These are phyloP conservation scores for Bradypodion ventrale DNA, from an alignment of 2,797 vertebrate genomes.

Conservation along the genomic window DNA sequence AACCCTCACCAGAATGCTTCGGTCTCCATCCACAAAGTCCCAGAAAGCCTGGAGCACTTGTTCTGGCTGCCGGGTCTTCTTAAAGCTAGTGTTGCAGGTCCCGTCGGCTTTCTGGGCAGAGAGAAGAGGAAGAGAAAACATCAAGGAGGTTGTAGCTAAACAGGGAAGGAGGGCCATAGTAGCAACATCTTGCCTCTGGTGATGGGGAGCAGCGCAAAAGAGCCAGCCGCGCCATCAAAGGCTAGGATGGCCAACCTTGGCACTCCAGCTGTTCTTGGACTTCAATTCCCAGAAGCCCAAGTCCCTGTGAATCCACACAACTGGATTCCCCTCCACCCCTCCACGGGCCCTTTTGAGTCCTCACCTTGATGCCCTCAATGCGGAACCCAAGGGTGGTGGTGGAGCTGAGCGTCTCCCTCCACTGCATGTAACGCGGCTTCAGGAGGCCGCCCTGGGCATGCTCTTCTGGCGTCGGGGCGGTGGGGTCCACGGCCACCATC, in stretches of 20 bases:
- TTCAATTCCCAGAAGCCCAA: too few relatives aligned
- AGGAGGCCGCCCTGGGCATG: constrained; percentile 79
- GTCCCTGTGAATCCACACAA: too few relatives aligned
- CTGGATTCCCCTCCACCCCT: too few relatives aligned
- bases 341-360: fast-evolving
- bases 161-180: fast-evolving
- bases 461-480: constrained; percentile 81
- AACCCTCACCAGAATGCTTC: constrained; percentile 79
- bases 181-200: too few relatives aligned
- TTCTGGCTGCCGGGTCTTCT: constrained; percentile 76
- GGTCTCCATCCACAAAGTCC: constrained; percentile 79
- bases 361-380: constrained; percentile 88
- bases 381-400: constrained; percentile 85
- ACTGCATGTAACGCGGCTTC: constrained; percentile 89
- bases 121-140: not conserved
- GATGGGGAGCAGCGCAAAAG: too few relatives aligned
- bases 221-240: too few relatives aligned
- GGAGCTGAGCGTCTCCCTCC: constrained; percentile 85
- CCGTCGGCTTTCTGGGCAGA: constrained; percentile 65
- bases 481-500: constrained; percentile 84
- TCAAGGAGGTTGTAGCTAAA: fast-evolving
- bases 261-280: too few relatives aligned
- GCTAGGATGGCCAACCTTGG: too few relatives aligned
- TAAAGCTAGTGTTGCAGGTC: constrained; percentile 80
- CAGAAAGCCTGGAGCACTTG: constrained; percentile 81